Base-by-base conservation (phyloP, 2,888 invertebrate species). In the Sarcophaga carnaria region DNA sequence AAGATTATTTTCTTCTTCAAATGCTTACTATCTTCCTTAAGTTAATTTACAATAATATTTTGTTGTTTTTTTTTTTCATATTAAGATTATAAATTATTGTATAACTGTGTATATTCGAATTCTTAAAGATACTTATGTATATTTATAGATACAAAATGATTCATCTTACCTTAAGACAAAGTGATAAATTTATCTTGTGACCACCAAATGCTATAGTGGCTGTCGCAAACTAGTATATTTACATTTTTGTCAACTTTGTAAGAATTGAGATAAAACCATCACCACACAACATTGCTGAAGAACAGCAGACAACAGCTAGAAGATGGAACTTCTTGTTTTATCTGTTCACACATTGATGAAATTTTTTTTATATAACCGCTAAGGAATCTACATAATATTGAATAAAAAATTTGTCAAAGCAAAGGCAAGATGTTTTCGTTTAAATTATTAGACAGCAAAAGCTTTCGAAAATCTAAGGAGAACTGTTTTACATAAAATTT, bases 211-310 rank as follows among this genome's bases (percentile, higher is more conserved):
- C 37, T 71, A 37, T 4, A 80, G 22, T 60, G 37, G 17, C 80
- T 80, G 85, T 63, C 85, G 63, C 80, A 81, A 62, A 66, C 45
- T 49, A 69, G 77, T 66, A 71, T 71, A 25, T 80, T 80, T 69
- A 12, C 60, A 14, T 59, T 62, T 64, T 25, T 62, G 72, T 69
- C 67, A 78, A 54, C 47, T 69, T 25, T 12, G 37, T 47, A n/a
- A 17, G 20, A n/a, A 49, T 54, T 12, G 14, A 79, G 49, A 70
- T 49, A 63, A 70, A 70, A 62, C 37, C 37, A 37, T 37, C 37
- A 37, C 37, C 37, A 37, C 2, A 37, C 37, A 8, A 37, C 37
- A 37, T 10, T 37, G 37, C 37, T 37, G 37, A 37, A 10, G 37
- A 70, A 22, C 3, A 20, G 11, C n/a, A 69, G 14, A 22, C 69